Evolutionary conservation across 1,140 invertebrate genomes (phyloP), one percentile per base, ranked within the genome.

Genomic region (Pollicipes pollicipes): DNA sequence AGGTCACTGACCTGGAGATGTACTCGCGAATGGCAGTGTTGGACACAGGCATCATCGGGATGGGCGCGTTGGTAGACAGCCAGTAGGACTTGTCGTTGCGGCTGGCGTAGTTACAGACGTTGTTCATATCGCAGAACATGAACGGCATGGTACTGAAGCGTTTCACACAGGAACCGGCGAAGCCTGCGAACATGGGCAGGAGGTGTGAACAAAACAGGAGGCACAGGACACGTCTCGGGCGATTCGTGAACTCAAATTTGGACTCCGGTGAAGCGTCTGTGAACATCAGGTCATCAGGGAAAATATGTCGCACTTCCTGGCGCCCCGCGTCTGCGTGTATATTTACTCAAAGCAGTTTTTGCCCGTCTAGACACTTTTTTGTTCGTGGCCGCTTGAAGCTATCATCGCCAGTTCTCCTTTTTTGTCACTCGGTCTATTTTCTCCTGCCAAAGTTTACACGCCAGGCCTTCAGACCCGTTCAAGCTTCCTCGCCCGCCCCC

Each of bases 61-160:
- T 90, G 17, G 93, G 85, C 68, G 86, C 89, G 75, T 87, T 92
- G 21, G 95, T 97, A 16, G 93, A 93, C 66, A 98, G 82, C 96
- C 96, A 98, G 79, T 96, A 98, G 68, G 92, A 95, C 80, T 91
- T 88, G 80, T 97, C 95, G 77, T 97, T 98, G 76, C 96, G 84
- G 76, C 88, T 93, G 29, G 95, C 95, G 79, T 98, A 98, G 80
- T 98, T 94, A 79, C 96, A 98, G 0, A 97, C 92, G 78, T 95
- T 91, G 79, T 96, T 96, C 73, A 94, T 85, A 78, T 97, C 93
- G 80, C 96, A 98, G 81, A 97, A 95, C 73, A 98, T 79, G 84
- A 97, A 97, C 31, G 96, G 96, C 93, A 98, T 95, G 64, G 95
- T 97, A 71, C 88, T 95, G 84, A 98, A 98, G 78, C 91, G 88